Percentiles rank a stretch among this genome's conserved stretches.
Conservation (phyloP, 2,888 invertebrate genomes). For the Tortricodes alternella region DNA sequence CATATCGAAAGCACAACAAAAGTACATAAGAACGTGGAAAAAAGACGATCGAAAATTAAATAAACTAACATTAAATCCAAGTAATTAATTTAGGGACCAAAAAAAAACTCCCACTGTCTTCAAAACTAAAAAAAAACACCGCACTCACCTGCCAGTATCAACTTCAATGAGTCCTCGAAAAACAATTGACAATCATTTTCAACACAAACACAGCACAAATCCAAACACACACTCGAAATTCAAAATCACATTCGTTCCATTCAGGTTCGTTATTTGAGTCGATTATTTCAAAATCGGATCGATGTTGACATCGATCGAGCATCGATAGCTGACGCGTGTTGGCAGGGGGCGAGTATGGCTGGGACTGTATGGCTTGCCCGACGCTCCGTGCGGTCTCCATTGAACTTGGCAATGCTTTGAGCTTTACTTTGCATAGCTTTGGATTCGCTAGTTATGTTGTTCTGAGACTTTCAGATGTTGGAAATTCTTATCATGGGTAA, state of each 20-base stretch:
- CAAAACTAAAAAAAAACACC: not conserved
- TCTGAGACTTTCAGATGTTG: too few species aligned
- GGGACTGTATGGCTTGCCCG: constrained; percentile 53
- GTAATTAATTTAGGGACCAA: not conserved
- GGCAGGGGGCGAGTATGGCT: constrained; percentile 65
- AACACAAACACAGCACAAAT: constrained; percentile 12
- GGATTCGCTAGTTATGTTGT: constrained; percentile 7
- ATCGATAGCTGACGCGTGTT: constrained; percentile 65
- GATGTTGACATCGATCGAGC: constrained; percentile 4
- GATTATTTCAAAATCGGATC: constrained; percentile 11
- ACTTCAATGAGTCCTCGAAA: constrained; percentile 4
- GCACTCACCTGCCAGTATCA: constrained; percentile 20
- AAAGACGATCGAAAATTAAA: too few species aligned
- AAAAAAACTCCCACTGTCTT: not conserved
- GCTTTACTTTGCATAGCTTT: constrained; percentile 18
- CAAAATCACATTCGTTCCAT: constrained; percentile 1
- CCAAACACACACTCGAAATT: constrained; percentile 4
- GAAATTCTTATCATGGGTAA: too few species aligned
- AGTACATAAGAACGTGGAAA: too few species aligned
- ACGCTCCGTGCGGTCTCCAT: constrained; percentile 53
- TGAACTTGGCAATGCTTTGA: constrained; percentile 71
- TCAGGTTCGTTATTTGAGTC: not conserved
- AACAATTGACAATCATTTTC: constrained; percentile 15
- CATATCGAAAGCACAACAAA: too few species aligned
- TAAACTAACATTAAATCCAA: not conserved